Evolutionary conservation across 2,113 vertebrate species (phyloP), one percentile per base, ranked within the genome.

Genomic region (Phrynosoma blainvillii): DNA sequence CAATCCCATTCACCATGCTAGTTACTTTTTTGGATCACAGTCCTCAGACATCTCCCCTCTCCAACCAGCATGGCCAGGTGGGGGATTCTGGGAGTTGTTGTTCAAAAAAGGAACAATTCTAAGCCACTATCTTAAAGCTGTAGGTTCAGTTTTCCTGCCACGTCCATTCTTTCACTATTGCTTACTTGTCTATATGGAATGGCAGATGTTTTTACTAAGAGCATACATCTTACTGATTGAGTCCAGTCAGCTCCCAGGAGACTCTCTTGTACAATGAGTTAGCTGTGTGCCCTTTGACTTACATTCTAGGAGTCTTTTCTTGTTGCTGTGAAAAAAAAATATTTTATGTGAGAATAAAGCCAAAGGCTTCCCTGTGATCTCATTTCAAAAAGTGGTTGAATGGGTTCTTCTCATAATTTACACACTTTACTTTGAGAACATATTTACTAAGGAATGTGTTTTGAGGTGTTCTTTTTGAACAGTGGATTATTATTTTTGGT

Each of bases 361-460:
- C 86, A 81, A 87, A 74, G 25, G 32, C 36, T 70, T 88, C n/a
- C 52, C 42, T 82, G 42, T 30, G 73, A 65, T 84, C 84, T 83
- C 52, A 84, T 68, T 62, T 27, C 66, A 68, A 27, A 68, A 23
- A 71, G 59, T 71, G 25, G 25, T 47, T 47, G 47, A 47, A 47
- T 47, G 47, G 47, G 47, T 71, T 71, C 68, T 71, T 27, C 21
- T 70, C 11, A 20, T 79, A 73, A 75, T 68, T 62, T 25, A 25
- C 62, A 79, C 65, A 73, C 36, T 76, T 65, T 52, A 79, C 42
- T 70, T 88, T n/a, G 27, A 6, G 65, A 54, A 79, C 21, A n/a
- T 73, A 84, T 83, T 84, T 79, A 89, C 5, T 87, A 75, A 82
- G 47, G 54, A 75, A 62, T 65, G 25, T 65, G 30, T 80, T 62